Evolutionary conservation across 2,797 vertebrate genomes (phyloP).

Genomic region (Gallinago nigripennis): DNA sequence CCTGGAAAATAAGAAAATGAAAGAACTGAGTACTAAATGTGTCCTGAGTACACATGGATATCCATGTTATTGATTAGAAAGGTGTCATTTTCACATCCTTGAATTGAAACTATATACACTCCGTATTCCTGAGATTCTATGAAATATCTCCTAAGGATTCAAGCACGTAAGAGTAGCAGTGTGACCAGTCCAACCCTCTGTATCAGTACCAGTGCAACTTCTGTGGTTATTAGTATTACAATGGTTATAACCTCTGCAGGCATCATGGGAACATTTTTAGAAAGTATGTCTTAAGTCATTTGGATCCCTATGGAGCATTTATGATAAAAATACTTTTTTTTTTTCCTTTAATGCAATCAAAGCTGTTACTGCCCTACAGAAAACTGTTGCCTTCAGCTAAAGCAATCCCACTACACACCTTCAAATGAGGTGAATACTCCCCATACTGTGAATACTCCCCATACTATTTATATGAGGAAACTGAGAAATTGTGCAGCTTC

Average conservation of each 20-base stretch:
- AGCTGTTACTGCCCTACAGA: neutral
- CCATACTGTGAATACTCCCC: neutral
- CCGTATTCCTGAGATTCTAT: neutral
- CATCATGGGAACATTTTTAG: neutral
- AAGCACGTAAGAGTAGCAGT: neutral
- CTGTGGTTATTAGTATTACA: neutral
- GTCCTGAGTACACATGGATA: neutral
- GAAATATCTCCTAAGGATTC: neutral
- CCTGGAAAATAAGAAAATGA: neutral
- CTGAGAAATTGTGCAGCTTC: slow-evolving; percentile 1
- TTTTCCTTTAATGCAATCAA: neutral
- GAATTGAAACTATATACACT: neutral
- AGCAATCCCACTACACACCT: neutral
- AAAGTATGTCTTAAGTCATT: neutral
- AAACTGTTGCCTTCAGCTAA: neutral
- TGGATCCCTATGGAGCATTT: neutral
- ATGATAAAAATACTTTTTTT: neutral
- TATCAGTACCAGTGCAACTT: neutral
- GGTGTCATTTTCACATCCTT: neutral
- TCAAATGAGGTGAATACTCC: neutral
- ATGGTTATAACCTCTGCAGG: neutral
- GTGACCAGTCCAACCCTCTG: neutral
- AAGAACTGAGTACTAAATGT: neutral
- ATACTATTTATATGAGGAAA: neutral
- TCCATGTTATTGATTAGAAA: neutral